Conservation (phyloP, 2,797 vertebrate species). For the Pristis pectinata region DNA sequence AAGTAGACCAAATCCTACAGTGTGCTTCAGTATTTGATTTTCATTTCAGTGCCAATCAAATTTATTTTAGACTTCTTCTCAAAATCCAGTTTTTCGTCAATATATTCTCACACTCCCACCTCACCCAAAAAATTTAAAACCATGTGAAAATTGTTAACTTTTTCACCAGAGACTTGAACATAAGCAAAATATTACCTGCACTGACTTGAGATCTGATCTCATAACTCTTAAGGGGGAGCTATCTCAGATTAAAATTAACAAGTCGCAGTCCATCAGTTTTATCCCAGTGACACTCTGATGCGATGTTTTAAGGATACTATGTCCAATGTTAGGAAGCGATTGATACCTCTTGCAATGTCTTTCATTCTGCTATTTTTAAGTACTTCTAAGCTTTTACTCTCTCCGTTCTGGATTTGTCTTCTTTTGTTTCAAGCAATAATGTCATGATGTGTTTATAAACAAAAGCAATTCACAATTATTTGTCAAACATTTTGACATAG, state of each 20-base stretch:
- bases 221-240: not conserved
- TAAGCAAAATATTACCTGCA: not conserved
- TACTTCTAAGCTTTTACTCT: not conserved
- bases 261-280: not conserved
- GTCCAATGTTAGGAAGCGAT: not conserved
- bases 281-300: not conserved
- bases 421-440: not conserved
- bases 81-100: not conserved
- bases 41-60: not conserved
- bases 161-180: not conserved
- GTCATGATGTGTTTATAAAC: no score
- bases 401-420: not conserved
- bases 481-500: not conserved
- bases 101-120: no score
- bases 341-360: not conserved
- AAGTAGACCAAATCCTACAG: not conserved
- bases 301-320: not conserved
- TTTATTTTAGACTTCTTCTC: not conserved
- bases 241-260: not conserved
- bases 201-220: not conserved
- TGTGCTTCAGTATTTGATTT: not conserved
- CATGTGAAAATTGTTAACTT: constrained; percentile 16
- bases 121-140: not conserved
- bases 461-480: not conserved
- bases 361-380: not conserved